A percentile compares a stretch with the other conserved stretches of the same genome.
Evolutionary conservation across 2,797 vertebrate species (phyloP).

Genomic region (Urosaurus nigricauda): DNA sequence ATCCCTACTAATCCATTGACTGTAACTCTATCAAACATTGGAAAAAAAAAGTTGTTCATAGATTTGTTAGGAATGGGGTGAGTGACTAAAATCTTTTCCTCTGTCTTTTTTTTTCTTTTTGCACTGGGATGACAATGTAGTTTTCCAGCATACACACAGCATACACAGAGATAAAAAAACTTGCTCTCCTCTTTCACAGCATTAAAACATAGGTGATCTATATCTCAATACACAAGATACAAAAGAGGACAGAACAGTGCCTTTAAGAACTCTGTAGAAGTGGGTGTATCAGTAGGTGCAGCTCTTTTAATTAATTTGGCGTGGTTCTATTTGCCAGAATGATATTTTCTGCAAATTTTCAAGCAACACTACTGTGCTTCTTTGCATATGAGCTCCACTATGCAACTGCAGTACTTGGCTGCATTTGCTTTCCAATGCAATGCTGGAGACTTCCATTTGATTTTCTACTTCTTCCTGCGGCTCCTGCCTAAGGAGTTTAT

Average conservation of each 20-base stretch:
- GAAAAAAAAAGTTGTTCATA: not conserved
- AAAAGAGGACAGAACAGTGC: not conserved
- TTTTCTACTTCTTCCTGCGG: constrained; percentile 41
- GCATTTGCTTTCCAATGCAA: not conserved
- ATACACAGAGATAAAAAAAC: not conserved
- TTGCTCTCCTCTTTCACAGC: not conserved
- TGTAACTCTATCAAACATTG: not conserved
- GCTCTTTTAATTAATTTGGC: not conserved
- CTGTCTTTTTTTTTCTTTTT: too few relatives aligned
- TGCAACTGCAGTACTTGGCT: not conserved
- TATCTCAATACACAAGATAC: not conserved
- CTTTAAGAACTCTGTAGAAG: not conserved
- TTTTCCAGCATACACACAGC: not conserved
- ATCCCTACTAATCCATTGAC: not conserved
- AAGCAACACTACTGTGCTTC: not conserved
- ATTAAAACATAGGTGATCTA: not conserved
- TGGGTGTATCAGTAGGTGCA: not conserved
- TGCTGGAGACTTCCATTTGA: not conserved
- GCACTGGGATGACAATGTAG: not conserved
- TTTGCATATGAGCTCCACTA: not conserved
- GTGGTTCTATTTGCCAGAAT: not conserved
- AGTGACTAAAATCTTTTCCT: not conserved
- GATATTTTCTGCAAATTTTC: not conserved
- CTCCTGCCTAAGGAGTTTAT: too few relatives aligned
- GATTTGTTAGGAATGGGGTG: not conserved